Evolutionary conservation across 2,888 invertebrate genomes (phyloP).

Genomic region (Branchellion lobata): DNA sequence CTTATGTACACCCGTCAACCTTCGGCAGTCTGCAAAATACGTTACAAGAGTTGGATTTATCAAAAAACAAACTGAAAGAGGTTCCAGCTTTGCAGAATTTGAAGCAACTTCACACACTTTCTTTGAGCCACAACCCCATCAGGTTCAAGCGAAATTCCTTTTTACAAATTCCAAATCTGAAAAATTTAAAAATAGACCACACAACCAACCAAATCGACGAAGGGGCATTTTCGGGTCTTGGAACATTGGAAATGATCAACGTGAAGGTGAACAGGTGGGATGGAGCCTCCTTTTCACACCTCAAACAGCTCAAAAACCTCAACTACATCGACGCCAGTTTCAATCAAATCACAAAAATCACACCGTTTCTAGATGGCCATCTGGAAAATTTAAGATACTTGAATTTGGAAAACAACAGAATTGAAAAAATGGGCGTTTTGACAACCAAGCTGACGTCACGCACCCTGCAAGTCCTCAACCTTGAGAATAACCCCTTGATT

Average conservation of each 20-base stretch:
- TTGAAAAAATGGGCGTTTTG: background rate
- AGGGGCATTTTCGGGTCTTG: constrained; percentile 25
- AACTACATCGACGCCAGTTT: constrained; percentile 16
- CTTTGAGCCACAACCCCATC: constrained; percentile 23
- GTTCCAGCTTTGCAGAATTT: constrained; percentile 20
- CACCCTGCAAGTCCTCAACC: background rate
- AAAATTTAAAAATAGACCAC: constrained; percentile 23
- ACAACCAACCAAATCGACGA: background rate
- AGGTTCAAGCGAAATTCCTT: background rate
- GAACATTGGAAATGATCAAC: constrained; percentile 26
- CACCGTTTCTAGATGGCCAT: constrained; percentile 16
- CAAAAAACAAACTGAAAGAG: constrained; percentile 21
- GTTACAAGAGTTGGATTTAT: constrained; percentile 37
- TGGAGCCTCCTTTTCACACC: background rate
- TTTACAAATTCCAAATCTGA: constrained; percentile 16
- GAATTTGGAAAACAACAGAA: constrained; percentile 18
- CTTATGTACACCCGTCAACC: background rate
- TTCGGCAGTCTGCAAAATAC: background rate
- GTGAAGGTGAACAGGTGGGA: constrained; percentile 5
- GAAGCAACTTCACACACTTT: background rate
- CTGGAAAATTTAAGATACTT: constrained; percentile 1
- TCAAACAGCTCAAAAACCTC: constrained; percentile 13
- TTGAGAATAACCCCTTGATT: constrained; percentile 26
- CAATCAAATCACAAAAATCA: constrained; percentile 26
- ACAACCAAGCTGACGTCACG: background rate